A percentile compares a stretch with the other conserved stretches of the same genome.
phyloP scores from a whole-genome alignment of 2,113 vertebrate species.

The Calyptommatus sinebrachiatus region DNA sequence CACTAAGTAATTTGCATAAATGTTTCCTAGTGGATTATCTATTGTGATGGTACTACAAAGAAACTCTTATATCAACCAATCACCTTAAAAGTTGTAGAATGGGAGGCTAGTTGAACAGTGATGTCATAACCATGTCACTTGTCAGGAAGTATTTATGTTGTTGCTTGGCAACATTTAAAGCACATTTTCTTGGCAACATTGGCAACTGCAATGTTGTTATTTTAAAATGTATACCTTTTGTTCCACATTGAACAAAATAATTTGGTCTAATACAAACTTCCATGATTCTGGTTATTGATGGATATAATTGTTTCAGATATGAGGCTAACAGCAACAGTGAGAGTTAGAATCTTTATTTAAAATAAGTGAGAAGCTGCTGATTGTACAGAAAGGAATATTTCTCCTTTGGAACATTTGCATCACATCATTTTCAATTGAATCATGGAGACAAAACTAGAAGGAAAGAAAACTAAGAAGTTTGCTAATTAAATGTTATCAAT shows the following conservation, averaged over 20 bases:
- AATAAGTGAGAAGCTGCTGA: too few species aligned
- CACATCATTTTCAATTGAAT: too few species aligned
- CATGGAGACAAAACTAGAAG: not conserved
- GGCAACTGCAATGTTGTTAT: not conserved
- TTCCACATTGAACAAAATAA: too few species aligned
- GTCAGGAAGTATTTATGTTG: not conserved
- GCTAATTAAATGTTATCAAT: not conserved
- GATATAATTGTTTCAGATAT: not conserved
- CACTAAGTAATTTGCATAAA: not conserved
- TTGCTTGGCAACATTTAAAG: not conserved
- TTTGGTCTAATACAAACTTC: too few species aligned
- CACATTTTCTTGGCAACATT: not conserved
- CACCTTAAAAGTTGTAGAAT: not conserved
- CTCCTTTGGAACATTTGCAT: too few species aligned
- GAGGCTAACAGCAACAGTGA: not conserved
- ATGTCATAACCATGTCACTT: not conserved
- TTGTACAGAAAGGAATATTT: too few species aligned
- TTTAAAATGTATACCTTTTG: too few species aligned
- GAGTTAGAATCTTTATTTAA: too few species aligned
- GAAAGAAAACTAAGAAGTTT: not conserved
- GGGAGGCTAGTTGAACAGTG: not conserved
- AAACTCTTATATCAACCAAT: not conserved
- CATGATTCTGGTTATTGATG: not conserved
- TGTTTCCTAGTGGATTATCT: not conserved
- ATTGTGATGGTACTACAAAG: not conserved